phyloP scores from a whole-genome alignment of 2,113 vertebrate genomes.

The Lonchura striata region DNA sequence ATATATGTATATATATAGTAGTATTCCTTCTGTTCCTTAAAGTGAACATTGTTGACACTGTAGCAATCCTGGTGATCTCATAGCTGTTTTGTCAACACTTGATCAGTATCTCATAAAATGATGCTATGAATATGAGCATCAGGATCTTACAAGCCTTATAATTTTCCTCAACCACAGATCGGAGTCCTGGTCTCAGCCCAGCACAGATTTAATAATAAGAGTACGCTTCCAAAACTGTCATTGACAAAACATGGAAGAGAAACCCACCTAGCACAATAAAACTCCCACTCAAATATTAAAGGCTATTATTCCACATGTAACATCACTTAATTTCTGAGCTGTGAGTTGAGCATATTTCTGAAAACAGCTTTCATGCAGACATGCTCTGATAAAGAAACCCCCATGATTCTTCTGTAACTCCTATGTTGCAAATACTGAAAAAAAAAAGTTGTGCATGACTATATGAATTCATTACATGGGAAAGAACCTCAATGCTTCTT shows the following conservation, averaged over 20 bases:
- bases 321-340: neutral
- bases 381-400: neutral
- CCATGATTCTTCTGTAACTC: neutral
- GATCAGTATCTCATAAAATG: neutral
- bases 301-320: neutral
- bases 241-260: neutral
- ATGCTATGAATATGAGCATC: neutral
- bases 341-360: neutral
- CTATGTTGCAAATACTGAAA: neutral
- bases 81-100: neutral
- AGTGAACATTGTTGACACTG: neutral
- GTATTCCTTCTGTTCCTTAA: neutral
- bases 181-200: neutral
- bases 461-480: neutral
- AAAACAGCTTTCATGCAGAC: neutral
- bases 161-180: neutral
- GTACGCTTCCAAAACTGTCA: neutral
- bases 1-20: fast-evolving
- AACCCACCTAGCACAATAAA: neutral
- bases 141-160: neutral
- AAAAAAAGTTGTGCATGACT: neutral
- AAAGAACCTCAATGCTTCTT: neutral
- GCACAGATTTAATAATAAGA: neutral
- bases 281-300: neutral
- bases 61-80: neutral